These are phyloP conservation scores for Labeo calbasu DNA, from an alignment of 2,797 vertebrate species.

Conservation along the genomic window DNA sequence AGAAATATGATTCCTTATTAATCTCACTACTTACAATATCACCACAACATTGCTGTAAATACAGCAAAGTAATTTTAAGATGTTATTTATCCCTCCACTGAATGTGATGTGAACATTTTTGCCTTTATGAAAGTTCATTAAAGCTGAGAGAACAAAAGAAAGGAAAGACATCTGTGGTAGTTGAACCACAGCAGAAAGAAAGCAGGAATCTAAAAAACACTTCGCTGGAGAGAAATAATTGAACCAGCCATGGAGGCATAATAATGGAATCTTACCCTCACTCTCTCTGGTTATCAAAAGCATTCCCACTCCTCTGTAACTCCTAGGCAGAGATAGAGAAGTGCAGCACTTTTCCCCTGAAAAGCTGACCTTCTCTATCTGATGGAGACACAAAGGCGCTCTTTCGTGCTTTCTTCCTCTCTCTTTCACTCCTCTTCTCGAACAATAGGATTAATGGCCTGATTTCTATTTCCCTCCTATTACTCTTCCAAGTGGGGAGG, in stretches of 20 bases:
- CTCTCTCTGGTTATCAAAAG: conserved; percentile 42
- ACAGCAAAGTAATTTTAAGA: background rate
- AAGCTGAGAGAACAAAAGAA: background rate
- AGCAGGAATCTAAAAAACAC: conserved; percentile 19
- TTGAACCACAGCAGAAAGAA: background rate
- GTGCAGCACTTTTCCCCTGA: conserved; percentile 40
- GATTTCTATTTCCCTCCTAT: conserved; percentile 73
- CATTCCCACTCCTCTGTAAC: conserved; percentile 39
- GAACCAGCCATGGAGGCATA: conserved; percentile 26
- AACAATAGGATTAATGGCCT: conserved; percentile 76
- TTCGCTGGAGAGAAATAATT: conserved; percentile 30
- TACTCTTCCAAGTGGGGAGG: conserved; percentile 67
- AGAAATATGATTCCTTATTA: background rate
- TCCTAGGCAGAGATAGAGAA: conserved; percentile 9
- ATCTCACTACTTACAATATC: background rate
- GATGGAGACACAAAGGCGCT: conserved; percentile 55
- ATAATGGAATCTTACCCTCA: conserved; percentile 23
- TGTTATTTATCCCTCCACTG: background rate
- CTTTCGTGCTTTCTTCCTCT: conserved; percentile 35
- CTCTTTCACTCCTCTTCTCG: conserved; percentile 53
- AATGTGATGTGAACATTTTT: background rate
- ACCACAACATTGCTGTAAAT: background rate
- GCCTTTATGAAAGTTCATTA: conserved; percentile 23
- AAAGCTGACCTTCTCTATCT: conserved; percentile 52
- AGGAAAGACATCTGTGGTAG: conserved; percentile 21